Evolutionary conservation across 2,113 vertebrate species (phyloP), one percentile per base, ranked within the genome.

Genomic region (Protomyctophum bolini): DNA sequence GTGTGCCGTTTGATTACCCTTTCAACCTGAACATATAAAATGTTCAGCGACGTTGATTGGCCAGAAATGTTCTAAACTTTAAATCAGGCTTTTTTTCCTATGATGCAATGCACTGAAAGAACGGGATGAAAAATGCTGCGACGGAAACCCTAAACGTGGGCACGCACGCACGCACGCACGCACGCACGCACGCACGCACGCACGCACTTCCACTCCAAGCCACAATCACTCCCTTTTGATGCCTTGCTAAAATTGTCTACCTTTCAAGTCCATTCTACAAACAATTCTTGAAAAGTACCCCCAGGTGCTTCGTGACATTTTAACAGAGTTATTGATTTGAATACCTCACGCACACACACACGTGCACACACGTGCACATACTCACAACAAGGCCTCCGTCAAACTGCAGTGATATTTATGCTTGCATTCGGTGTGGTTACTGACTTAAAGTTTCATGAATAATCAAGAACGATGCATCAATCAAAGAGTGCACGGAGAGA

Each of bases 401-500:
- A 54, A 21, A 57, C 10, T 12, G 12, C 50, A 58, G 58, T 67
- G 50, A 73, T 77, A 73, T 82, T 77, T 79, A 75, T n/a, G 1
- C 52, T 74, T 52, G 58, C 21, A 72, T 72, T 76, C 60, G 45
- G 50, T 72, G 58, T 67, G 72, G 46, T 68, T 75, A 73, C 15
- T 68, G 45, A 67, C 51, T n/a, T 14, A 56, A 58, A 15, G 49
- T 71, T 74, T 65, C 61, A 78, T 71, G 66, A 66, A 81, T 75
- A 85, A 83, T 77, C 41, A 81, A 74, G 70, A 75, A 67, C 63
- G 56, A 70, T 73, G 65, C 66, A 80, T 83, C 58, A 73, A 71
- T 78, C 71, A 79, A 62, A 67, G 63, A 73, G 14, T 41, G 10
- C 58, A 56, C 14, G 56, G 65, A n/a, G 29, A 41, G 69, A 52